A percentile compares a stretch with the other conserved stretches of the same genome.
phyloP scores from a whole-genome alignment of 2,113 vertebrate genomes.

The Cololabis saira region DNA sequence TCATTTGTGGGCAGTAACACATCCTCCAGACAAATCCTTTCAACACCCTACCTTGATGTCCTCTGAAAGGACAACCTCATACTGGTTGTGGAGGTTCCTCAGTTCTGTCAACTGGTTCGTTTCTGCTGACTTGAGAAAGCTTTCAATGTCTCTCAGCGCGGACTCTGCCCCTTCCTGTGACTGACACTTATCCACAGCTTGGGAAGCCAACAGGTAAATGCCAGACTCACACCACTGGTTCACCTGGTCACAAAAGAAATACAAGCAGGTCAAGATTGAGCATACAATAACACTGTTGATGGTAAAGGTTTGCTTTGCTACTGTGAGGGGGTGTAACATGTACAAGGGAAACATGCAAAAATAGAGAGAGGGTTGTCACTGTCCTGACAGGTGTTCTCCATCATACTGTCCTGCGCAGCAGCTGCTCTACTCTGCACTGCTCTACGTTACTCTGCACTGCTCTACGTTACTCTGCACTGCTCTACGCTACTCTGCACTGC shows the following conservation, averaged over 20 bases:
- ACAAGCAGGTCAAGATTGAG: background rate
- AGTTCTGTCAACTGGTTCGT: constrained; percentile 86
- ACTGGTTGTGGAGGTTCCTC: constrained; percentile 90
- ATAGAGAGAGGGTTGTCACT: too few species aligned
- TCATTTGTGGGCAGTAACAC: background rate
- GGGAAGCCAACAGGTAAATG: constrained; percentile 94
- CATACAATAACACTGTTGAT: too few species aligned
- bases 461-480: too few species aligned
- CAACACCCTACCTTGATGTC: constrained; percentile 85
- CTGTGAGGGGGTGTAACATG: too few species aligned
- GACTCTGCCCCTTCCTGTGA: constrained; percentile 94
- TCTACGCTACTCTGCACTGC: too few species aligned
- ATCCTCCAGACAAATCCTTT: background rate
- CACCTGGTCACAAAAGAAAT: constrained; percentile 77
- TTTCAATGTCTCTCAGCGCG: constrained; percentile 89
- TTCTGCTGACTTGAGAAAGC: constrained; percentile 85
- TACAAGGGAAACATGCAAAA: too few species aligned
- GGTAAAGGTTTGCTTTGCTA: too few species aligned
- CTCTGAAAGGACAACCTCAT: constrained; percentile 87
- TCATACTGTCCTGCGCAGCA: too few species aligned
- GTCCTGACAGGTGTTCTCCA: too few species aligned
- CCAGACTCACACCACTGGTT: constrained; percentile 94
- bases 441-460: too few species aligned
- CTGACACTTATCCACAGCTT: constrained; percentile 96
- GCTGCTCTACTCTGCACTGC: too few species aligned